Percentiles rank a stretch among this genome's conserved stretches.
Evolutionary conservation across 2,113 vertebrate genomes (phyloP).

Genomic region (Tauraco erythrolophus): DNA sequence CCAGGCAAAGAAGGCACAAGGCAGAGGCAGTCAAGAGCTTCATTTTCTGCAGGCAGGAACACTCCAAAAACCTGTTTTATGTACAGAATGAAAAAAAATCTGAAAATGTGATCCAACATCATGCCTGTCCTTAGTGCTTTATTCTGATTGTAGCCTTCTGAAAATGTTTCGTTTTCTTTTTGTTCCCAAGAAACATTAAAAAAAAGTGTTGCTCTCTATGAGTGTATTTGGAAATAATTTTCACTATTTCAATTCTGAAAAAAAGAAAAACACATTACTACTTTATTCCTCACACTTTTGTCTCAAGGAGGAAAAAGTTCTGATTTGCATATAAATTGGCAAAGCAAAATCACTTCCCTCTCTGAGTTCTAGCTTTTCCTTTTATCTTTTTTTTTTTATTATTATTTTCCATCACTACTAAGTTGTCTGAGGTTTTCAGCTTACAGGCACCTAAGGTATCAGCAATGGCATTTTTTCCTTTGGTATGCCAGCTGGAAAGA

Average conservation of each 20-base stretch:
- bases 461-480: not conserved
- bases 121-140: not conserved
- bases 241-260: not conserved
- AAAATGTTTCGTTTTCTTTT: not conserved
- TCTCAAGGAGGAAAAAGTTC: not conserved
- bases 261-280: not conserved
- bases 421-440: not conserved
- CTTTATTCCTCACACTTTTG: not conserved
- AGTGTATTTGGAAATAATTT: not conserved
- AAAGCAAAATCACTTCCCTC: not conserved
- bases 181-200: not conserved
- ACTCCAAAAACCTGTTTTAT: not conserved
- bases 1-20: not conserved
- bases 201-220: rapidly evolving
- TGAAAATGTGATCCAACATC: not conserved
- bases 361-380: not conserved
- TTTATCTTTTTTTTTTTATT: not conserved
- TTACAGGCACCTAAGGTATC: not conserved
- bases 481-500: not conserved
- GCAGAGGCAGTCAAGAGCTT: not conserved
- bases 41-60: not conserved
- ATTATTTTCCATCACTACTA: not conserved
- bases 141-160: not conserved
- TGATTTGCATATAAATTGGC: not conserved
- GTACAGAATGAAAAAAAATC: not conserved